Evolutionary conservation across 2,797 vertebrate genomes (phyloP).

Genomic region (Gobio occitaniae): DNA sequence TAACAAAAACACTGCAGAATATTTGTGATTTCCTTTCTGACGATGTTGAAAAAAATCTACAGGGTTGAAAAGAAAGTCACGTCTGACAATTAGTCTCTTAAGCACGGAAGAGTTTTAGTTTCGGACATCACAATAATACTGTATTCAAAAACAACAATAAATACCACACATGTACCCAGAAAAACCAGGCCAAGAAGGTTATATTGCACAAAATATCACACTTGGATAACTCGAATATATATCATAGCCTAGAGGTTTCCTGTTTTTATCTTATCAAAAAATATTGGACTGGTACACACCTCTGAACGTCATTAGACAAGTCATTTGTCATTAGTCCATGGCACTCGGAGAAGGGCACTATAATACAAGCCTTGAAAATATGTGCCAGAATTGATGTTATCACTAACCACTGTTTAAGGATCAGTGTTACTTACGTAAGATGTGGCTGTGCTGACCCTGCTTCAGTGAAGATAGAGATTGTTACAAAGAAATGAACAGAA

Average conservation of each 20-base stretch:
- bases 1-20: slow-evolving; percentile 44
- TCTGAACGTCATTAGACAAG: slow-evolving; percentile 18
- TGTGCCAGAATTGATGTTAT: slow-evolving; percentile 1
- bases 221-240: slow-evolving; percentile 49
- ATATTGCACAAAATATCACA: slow-evolving; percentile 76
- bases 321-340: slow-evolving; percentile 31
- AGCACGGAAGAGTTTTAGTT: slow-evolving; percentile 14
- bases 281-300: slow-evolving; percentile 48
- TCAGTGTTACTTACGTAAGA: slow-evolving; percentile 6
- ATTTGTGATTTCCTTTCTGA: slow-evolving; percentile 1
- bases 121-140: slow-evolving; percentile 14
- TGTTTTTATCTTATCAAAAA: slow-evolving; percentile 54
- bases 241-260: slow-evolving; percentile 41
- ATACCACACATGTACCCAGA: slow-evolving; percentile 54
- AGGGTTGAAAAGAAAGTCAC: neutral
- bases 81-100: neutral
- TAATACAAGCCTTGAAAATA: neutral
- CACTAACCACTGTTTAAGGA: neutral
- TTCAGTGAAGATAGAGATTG: neutral
- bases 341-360: slow-evolving; percentile 38
- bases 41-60: neutral
- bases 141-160: slow-evolving; percentile 55
- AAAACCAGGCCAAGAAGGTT: slow-evolving; percentile 46
- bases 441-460: neutral
- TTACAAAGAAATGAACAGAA: neutral